Base-by-base conservation (phyloP, 2,888 invertebrate genomes). In the Minunthozetes semirufus region DNA sequence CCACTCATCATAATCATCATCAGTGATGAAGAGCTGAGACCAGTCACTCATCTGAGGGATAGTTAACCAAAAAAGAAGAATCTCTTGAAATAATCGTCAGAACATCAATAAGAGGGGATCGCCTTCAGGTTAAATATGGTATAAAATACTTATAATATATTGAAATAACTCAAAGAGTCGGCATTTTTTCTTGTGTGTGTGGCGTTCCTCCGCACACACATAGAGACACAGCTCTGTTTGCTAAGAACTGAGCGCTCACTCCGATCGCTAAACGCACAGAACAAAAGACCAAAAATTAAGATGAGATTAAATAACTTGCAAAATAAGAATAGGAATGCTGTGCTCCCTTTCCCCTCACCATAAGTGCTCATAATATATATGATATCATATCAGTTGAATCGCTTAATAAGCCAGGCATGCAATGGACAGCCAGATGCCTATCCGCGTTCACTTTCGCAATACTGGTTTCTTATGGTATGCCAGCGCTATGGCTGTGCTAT, bases 311-410 rank as follows among this genome's bases (percentile, higher is more conserved):
- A 33, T 33, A 33, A 33, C 33, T 33, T 33, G 33, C 33, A 33
- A 33, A 33, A 33, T 33, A 33, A 33, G 33, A 33, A 33, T 33
- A 33, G 33, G 33, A 33, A 33, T 33, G 33, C 8, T 33, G 3
- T 33, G 33, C 33, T 33, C 33, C 33, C 33, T 33, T 33, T 33
- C 4, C 33, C 8, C 17, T 50, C 17, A 50, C 50, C 11, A n/a
- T 50, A 50, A 50, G 50, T n/a, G 11, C 50, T 50, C 19, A 50
- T 33, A 56, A 25, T 56, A 56, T 56, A 56, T 56, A 56, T 25
- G n/a, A 56, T 63, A 63, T 63, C 2, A 63, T 63, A 63, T 63
- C 38, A 17, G 63, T 63, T 29, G 33, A 63, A 63, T 63, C 63
- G 15, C 33, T 63, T 63, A 63, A 63, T 63, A 63, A 63, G 63